Percentiles rank a stretch among this genome's conserved stretches.
Evolutionary conservation across 64 coral and sea anemone species (phyloP).

Genomic region (Pocillopora damicornis): DNA sequence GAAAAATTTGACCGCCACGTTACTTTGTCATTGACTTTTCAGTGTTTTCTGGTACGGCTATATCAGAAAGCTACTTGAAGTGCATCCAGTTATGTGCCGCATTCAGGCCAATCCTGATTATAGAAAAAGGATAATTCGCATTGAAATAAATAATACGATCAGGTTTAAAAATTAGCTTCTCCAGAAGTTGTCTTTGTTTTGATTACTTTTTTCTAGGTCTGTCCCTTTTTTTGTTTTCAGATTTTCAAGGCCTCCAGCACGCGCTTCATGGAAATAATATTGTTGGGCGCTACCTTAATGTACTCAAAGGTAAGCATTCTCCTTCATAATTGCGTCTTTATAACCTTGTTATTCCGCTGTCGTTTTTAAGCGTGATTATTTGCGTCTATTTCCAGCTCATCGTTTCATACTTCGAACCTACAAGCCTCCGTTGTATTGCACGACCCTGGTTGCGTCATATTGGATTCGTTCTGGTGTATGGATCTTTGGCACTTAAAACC

Average conservation of each 20-base stretch:
- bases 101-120: too few relatives aligned
- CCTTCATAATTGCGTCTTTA: not conserved
- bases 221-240: not conserved
- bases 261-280: constrained; percentile 27
- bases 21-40: too few relatives aligned
- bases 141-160: too few relatives aligned
- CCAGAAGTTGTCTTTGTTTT: too few relatives aligned
- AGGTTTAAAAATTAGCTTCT: too few relatives aligned
- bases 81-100: too few relatives aligned
- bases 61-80: too few relatives aligned
- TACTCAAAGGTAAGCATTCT: constrained; percentile 23
- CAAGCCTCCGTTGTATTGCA: constrained; percentile 15
- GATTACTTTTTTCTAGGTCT: too few relatives aligned
- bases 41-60: too few relatives aligned
- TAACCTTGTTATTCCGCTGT: not conserved
- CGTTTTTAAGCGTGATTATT: not conserved
- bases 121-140: too few relatives aligned
- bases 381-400: not conserved
- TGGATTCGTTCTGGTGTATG: constrained; percentile 38
- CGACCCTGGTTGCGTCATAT: constrained; percentile 34
- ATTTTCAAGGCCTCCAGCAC: constrained; percentile 51
- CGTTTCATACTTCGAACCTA: constrained; percentile 25
- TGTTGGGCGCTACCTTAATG: constrained; percentile 17
- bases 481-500: constrained; percentile 47
- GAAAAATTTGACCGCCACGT: too few relatives aligned